Evolutionary conservation across 2,113 vertebrate genomes (phyloP).

Genomic region (Phrynosoma platyrhinos): DNA sequence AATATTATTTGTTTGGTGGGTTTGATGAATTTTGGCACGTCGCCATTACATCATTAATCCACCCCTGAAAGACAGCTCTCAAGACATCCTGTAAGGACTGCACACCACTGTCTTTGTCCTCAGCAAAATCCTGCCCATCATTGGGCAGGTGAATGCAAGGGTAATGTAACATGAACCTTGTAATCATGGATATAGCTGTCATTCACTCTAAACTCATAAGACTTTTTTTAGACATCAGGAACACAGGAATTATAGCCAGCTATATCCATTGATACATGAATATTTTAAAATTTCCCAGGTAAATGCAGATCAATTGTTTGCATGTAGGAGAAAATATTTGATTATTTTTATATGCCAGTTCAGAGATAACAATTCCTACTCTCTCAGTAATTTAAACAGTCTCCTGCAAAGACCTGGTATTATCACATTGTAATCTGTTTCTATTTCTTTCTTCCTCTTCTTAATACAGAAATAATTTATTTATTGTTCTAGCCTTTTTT

Average conservation of each 20-base stretch:
- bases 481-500: constrained; percentile 19
- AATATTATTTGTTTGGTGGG: too few relatives aligned
- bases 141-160: neutral
- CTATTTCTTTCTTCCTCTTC: neutral
- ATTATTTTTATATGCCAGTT: neutral
- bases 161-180: neutral
- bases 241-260: neutral
- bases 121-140: neutral
- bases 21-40: too few relatives aligned
- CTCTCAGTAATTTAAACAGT: neutral
- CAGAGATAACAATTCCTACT: constrained; percentile 33
- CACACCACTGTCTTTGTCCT: too few relatives aligned
- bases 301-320: neutral
- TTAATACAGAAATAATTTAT: neutral
- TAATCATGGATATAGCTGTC: neutral
- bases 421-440: neutral
- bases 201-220: neutral
- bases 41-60: too few relatives aligned
- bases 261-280: neutral
- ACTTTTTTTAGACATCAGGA: neutral
- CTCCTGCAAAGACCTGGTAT: constrained; percentile 1
- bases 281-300: neutral
- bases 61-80: too few relatives aligned
- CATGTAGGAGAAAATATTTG: neutral
- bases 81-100: too few relatives aligned